Percentiles rank a stretch among this genome's conserved stretches.
phyloP scores from a whole-genome alignment of 2,797 vertebrate genomes.

The Pantherophis alleghaniensis region DNA sequence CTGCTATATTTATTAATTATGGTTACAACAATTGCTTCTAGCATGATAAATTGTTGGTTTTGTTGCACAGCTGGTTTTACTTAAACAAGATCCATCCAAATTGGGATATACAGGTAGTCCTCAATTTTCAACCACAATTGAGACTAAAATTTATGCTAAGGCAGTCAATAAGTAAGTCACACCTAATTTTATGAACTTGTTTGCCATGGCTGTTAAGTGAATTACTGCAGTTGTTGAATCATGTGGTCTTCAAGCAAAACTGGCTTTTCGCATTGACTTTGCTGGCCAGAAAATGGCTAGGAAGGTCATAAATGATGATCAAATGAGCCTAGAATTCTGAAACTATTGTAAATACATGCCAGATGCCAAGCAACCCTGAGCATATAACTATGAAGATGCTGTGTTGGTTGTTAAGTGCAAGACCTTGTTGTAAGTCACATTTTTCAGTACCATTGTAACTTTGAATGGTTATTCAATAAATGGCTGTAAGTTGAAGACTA shows the following conservation, averaged over 20 bases:
- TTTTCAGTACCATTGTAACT: neutral
- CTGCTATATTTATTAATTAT: neutral
- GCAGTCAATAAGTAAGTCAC: neutral
- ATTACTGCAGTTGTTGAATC: neutral
- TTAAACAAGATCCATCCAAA: neutral
- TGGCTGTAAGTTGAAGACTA: neutral
- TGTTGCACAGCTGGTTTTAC: neutral
- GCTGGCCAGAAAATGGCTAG: neutral
- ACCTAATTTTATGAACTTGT: neutral
- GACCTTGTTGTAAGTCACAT: neutral
- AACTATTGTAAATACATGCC: neutral
- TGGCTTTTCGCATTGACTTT: neutral
- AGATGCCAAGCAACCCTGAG: neutral
- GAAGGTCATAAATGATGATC: neutral
- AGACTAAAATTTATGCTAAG: neutral
- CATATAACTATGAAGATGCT: neutral
- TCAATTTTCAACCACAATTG: neutral
- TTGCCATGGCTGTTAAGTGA: neutral
- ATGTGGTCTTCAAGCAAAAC: neutral
- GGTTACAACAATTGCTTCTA: neutral
- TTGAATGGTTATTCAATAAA: neutral
- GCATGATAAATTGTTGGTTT: neutral
- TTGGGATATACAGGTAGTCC: neutral
- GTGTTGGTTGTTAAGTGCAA: neutral
- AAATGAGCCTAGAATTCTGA: neutral